phyloP scores from a whole-genome alignment of 2,888 invertebrate species.

The Volucella inflata region DNA sequence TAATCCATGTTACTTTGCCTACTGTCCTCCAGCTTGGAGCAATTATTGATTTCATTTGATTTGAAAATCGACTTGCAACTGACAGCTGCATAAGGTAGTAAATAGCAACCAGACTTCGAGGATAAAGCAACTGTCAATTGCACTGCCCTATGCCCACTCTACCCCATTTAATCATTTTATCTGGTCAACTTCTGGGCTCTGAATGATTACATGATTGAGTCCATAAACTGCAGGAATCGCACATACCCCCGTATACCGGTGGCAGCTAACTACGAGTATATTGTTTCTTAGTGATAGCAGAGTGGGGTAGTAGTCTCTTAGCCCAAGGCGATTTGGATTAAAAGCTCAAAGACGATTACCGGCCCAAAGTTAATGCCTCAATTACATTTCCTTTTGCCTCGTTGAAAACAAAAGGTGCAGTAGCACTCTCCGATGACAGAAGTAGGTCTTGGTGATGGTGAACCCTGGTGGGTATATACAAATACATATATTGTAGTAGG shows the following conservation, averaged over 20 bases:
- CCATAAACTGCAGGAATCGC: constrained; percentile 37
- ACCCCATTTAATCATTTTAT: constrained; percentile 55
- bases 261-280: constrained; percentile 16
- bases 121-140: neutral
- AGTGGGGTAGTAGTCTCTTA: neutral
- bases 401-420: constrained; percentile 58
- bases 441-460: constrained; percentile 8
- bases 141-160: neutral
- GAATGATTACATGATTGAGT: constrained; percentile 47
- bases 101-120: neutral
- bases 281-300: constrained; percentile 31
- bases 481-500: too few relatives aligned
- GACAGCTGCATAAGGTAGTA: constrained; percentile 21
- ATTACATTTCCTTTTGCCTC: constrained; percentile 62
- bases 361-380: constrained; percentile 68
- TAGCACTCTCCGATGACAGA: constrained; percentile 28
- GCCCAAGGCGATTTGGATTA: constrained; percentile 68
- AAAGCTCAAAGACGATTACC: constrained; percentile 70
- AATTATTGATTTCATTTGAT: constrained; percentile 59
- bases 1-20: constrained; percentile 9
- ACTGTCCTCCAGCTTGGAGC: constrained; percentile 24
- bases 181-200: constrained; percentile 27
- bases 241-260: constrained; percentile 24
- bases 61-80: constrained; percentile 39
- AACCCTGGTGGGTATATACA: neutral